phyloP scores from a whole-genome alignment of 2,113 vertebrate genomes.

The Pseudolaguvia tuberculata region DNA sequence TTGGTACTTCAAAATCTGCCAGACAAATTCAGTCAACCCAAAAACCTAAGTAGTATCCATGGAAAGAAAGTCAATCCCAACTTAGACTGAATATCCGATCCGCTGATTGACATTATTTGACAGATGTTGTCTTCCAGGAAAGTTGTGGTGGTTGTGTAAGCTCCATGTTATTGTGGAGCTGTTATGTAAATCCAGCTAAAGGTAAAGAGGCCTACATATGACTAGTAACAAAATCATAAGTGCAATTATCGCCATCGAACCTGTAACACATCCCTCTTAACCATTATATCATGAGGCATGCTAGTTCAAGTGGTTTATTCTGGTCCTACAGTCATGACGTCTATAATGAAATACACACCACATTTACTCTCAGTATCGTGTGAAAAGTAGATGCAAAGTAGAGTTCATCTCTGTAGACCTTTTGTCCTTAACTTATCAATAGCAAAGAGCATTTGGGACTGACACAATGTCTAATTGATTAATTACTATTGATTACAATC shows the following conservation, averaged over 20 bases:
- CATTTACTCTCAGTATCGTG: neutral
- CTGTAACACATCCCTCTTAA: neutral
- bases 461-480: neutral
- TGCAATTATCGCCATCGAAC: neutral
- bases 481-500: too few species aligned
- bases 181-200: neutral
- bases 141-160: neutral
- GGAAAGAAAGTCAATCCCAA: neutral
- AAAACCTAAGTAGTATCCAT: neutral
- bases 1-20: neutral
- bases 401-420: neutral
- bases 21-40: neutral
- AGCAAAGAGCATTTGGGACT: neutral
- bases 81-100: neutral
- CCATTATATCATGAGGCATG: neutral
- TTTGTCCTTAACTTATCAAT: neutral
- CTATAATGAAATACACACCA: neutral
- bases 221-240: conserved; percentile 4
- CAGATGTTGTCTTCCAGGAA: neutral
- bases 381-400: neutral
- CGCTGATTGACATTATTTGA: neutral
- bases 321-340: neutral
- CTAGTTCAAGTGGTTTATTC: neutral
- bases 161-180: neutral
- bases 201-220: neutral